Percentiles rank a stretch among this genome's conserved stretches.
phyloP scores from a whole-genome alignment of 2,888 invertebrate species.

The Temnothorax ravouxi region DNA sequence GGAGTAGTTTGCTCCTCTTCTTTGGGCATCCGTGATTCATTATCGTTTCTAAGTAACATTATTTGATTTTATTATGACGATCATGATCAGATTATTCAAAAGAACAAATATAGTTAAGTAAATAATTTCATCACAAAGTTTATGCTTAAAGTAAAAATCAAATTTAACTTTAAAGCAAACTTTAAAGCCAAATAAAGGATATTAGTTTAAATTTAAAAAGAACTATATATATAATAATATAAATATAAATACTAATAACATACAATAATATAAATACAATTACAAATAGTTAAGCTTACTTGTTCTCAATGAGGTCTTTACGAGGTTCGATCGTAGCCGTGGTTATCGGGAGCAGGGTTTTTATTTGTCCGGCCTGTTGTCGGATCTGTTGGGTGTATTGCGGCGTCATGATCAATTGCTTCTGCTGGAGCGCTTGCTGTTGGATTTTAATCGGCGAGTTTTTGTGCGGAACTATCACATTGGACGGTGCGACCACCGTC shows the following conservation, averaged over 20 bases:
- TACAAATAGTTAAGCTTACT: slow-evolving; percentile 70
- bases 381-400: slow-evolving; percentile 78
- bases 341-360: slow-evolving; percentile 79
- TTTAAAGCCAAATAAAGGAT: too few species aligned
- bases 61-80: neutral
- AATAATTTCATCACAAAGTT: neutral
- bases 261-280: too few species aligned
- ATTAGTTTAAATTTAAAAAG: too few species aligned
- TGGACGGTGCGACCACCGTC: slow-evolving; percentile 49
- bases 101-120: neutral
- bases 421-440: slow-evolving; percentile 80
- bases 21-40: slow-evolving; percentile 73
- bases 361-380: slow-evolving; percentile 79
- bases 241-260: too few species aligned
- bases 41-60: slow-evolving; percentile 74
- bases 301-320: slow-evolving; percentile 77
- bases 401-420: slow-evolving; percentile 76
- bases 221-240: too few species aligned
- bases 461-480: slow-evolving; percentile 77
- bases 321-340: slow-evolving; percentile 70
- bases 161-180: too few species aligned
- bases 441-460: slow-evolving; percentile 80
- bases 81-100: neutral
- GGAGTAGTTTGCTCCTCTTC: slow-evolving; percentile 79
- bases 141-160: neutral